Conservation (phyloP, 2,888 invertebrate species). For the Cryptophagus acutangulus region DNA sequence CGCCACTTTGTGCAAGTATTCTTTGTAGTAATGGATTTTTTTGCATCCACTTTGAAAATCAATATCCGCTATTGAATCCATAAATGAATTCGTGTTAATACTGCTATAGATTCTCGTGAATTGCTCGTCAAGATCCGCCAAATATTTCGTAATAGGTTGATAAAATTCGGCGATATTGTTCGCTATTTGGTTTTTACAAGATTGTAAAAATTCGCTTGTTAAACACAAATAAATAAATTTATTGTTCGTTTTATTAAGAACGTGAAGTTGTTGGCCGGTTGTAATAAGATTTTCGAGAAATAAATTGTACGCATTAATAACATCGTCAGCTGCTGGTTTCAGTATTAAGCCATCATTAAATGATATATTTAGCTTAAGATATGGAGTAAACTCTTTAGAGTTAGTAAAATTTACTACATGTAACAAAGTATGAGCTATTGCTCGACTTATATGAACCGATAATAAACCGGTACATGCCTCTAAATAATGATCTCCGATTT, state of each 20-base stretch:
- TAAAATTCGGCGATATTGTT: constrained; percentile 53
- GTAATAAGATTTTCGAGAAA: constrained; percentile 28
- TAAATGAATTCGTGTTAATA: constrained; percentile 23
- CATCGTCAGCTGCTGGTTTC: constrained; percentile 54
- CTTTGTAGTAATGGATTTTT: constrained; percentile 55
- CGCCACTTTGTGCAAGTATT: constrained; percentile 6
- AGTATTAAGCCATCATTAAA: constrained; percentile 55
- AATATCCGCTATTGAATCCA: constrained; percentile 42
- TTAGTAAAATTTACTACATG: constrained; percentile 55
- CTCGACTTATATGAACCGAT: constrained; percentile 58
- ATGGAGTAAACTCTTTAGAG: constrained; percentile 41
- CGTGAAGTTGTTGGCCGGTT: constrained; percentile 23
- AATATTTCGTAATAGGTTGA: constrained; percentile 53
- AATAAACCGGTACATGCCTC: constrained; percentile 45
- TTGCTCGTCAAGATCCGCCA: constrained; percentile 50
- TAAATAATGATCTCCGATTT: constrained; percentile 19
- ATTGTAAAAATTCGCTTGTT: constrained; percentile 40
- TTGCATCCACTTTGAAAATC: constrained; percentile 57
- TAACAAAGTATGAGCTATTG: constrained; percentile 63
- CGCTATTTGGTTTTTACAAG: constrained; percentile 53
- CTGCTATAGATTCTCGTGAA: constrained; percentile 53
- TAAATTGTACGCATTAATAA: constrained; percentile 51
- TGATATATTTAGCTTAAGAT: constrained; percentile 50
- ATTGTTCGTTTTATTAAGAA: constrained; percentile 24
- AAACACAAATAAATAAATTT: constrained; percentile 31